Evolutionary conservation across 2,888 invertebrate genomes (phyloP).

Genomic region (Pollenia griseotomentosa): DNA sequence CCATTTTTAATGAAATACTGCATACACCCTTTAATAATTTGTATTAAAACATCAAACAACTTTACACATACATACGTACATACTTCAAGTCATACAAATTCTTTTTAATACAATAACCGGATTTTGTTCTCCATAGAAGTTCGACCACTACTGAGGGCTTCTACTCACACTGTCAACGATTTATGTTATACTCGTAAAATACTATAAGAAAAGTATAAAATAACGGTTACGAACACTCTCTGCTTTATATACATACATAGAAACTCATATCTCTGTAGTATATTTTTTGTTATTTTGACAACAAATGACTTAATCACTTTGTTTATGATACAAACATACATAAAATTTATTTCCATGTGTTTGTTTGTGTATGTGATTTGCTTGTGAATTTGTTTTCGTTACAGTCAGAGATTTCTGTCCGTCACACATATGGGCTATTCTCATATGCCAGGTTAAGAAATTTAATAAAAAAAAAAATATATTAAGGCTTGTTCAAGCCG

Average conservation of each 20-base stretch:
- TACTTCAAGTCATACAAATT: not conserved
- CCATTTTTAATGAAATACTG: no score
- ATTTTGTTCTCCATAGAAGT: not conserved
- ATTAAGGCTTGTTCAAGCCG: no score
- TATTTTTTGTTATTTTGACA: not conserved
- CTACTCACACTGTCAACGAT: not conserved
- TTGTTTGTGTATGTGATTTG: not conserved
- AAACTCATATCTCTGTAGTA: not conserved
- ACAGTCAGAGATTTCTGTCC: not conserved
- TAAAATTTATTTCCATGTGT: not conserved
- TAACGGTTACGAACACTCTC: not conserved
- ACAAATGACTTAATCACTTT: constrained; percentile 61
- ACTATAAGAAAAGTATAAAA: not conserved
- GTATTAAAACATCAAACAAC: not conserved
- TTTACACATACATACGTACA: not conserved
- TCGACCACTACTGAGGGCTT: constrained; percentile 16
- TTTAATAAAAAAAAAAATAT: no score
- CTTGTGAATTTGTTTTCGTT: constrained; percentile 32
- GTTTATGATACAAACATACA: not conserved
- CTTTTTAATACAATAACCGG: not conserved
- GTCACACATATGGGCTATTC: no score
- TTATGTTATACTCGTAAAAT: constrained; percentile 7
- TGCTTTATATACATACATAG: not conserved
- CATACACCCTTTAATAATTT: not conserved
- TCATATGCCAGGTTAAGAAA: no score